These are phyloP conservation scores for Pollachius pollachius DNA, from an alignment of 2,113 vertebrate species.

Conservation along the genomic window DNA sequence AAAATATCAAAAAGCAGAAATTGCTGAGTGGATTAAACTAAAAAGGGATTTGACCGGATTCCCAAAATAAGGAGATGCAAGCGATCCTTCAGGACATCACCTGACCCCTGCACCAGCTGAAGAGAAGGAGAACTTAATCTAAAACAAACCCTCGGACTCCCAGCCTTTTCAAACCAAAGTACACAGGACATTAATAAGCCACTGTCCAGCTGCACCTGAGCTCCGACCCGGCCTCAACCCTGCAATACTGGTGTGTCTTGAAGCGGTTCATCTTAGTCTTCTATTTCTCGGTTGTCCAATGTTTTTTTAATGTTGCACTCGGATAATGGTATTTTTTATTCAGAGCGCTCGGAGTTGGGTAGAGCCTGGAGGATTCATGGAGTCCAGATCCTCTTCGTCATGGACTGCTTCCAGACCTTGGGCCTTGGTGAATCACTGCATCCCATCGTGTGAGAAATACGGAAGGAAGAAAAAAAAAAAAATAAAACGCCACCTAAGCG, in stretches of 20 bases:
- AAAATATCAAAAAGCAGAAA: no score
- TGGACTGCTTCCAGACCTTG: slow-evolving; percentile 52
- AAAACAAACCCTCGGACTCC: no score
- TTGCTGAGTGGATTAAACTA: no score
- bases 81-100: no score
- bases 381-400: slow-evolving; percentile 42
- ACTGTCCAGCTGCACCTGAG: neutral
- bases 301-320: slow-evolving; percentile 19
- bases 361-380: slow-evolving; percentile 39
- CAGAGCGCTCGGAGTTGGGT: neutral
- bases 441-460: slow-evolving; percentile 26
- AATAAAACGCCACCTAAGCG: slow-evolving; percentile 59
- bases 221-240: neutral
- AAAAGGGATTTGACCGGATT: no score
- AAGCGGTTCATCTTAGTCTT: neutral
- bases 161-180: no score
- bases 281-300: slow-evolving; percentile 12
- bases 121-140: no score
- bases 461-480: neutral
- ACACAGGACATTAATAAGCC: neutral
- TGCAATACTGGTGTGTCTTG: slow-evolving; percentile 6
- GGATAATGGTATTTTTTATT: slow-evolving; percentile 1
- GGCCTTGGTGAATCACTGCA: slow-evolving; percentile 26
- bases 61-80: no score
- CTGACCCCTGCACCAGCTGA: no score